Evolutionary conservation across 2,113 vertebrate genomes (phyloP), one percentile per base, ranked within the genome.

Genomic region (Uropsilus gracilis): DNA sequence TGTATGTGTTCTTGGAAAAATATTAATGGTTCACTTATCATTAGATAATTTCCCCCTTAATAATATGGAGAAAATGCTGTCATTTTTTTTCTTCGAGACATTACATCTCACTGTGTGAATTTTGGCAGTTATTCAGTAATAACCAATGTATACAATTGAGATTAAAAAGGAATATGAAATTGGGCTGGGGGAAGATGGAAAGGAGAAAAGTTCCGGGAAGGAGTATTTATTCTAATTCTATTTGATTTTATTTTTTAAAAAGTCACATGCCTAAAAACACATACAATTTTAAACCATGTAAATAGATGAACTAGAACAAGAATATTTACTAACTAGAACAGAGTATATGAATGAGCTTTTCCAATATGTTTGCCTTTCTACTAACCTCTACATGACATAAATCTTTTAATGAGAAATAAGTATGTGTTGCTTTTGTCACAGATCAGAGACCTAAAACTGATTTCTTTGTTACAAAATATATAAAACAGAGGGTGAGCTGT

Each of bases 381-480:
- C n/a, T 85, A 61, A 76, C 30, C 26, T 18, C 9, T 6, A 37
- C 6, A 6, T 39, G n/a, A 66, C 63, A 46, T 7, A 53, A 3
- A 64, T 5, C 2, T 96, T 73, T 92, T 80, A 83, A 73, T 78
- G 26, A 90, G 78, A 83, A 92, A 76, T 73, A 34, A 50, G 16
- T 26, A 30, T 83, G 68, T 69, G 34, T 59, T 94, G 10, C 37
- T 78, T 94, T 86, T 77, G 39, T 77, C 13, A 71, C 26, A 61
- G 16, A 76, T 71, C 50, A 95, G 91, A 92, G n/a, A 93, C 57
- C 6, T 53, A 90, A 90, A 88, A 55, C 9, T 61, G 12, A 92
- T 89, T 95, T 92, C 14, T 75, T 93, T 71, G 30, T 75, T 87
- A 80, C n/a, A 84, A 83, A 86, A 69, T 30, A 78, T 76, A 12